A percentile compares a stretch with the other conserved stretches of the same genome.
These are phyloP conservation scores for Drosophila rufa DNA, from an alignment of 1,140 invertebrate species.

Conservation along the genomic window DNA sequence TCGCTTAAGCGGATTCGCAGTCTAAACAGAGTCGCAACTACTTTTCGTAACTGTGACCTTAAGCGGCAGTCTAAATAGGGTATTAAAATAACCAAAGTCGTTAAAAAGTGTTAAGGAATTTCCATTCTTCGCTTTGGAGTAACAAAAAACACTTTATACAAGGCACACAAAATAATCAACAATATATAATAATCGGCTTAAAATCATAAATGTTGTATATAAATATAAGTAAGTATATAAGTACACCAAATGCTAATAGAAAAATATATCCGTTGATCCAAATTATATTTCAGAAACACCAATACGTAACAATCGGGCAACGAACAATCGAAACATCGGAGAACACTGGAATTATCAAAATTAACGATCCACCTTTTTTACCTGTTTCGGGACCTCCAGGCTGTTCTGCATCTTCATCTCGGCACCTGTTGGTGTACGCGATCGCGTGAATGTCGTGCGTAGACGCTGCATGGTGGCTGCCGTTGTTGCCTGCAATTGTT, in stretches of 20 bases:
- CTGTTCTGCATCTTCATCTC: constrained; percentile 96
- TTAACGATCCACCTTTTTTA: constrained; percentile 73
- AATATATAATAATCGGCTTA: too few species aligned
- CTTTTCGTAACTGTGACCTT: too few species aligned
- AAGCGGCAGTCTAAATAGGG: too few species aligned
- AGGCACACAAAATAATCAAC: too few species aligned
- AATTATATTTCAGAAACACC: not conserved
- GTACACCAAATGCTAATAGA: not conserved
- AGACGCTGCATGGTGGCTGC: constrained; percentile 89
- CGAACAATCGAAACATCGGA: not conserved
- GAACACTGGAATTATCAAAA: constrained; percentile 12
- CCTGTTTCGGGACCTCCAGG: constrained; percentile 94
- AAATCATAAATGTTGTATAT: not conserved
- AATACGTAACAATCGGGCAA: constrained; percentile 4
- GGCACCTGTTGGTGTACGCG: constrained; percentile 93
- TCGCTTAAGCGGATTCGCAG: too few species aligned
- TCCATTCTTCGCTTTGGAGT: too few species aligned
- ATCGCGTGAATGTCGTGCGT: constrained; percentile 94
- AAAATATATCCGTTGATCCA: not conserved
- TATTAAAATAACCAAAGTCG: too few species aligned
- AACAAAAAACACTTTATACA: not conserved
- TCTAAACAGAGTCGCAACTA: too few species aligned
- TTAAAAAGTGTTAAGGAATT: too few species aligned
- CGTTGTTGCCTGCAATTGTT: constrained; percentile 21
- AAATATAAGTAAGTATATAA: not conserved